Evolutionary conservation across 2,113 vertebrate species (phyloP).

Genomic region (Ranitomeya imitator): DNA sequence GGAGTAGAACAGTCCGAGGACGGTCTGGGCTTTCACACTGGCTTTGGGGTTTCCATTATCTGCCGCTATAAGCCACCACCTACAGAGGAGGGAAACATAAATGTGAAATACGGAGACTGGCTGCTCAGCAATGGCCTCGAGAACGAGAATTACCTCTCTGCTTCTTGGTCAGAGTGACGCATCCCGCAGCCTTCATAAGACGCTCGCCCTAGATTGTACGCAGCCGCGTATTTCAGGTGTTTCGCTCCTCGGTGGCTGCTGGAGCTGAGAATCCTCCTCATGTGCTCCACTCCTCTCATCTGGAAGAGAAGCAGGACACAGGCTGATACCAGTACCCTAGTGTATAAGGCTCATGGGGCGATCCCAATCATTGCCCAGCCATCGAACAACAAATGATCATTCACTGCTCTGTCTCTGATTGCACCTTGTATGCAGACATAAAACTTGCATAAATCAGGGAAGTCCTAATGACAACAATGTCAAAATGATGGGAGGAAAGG

Average conservation of each 20-base stretch:
- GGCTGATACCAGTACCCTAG: not conserved
- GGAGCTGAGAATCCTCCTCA: conserved; percentile 74
- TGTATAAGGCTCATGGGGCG: not conserved
- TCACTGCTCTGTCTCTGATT: too few relatives aligned
- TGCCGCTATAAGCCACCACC: conserved; percentile 77
- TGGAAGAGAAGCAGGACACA: conserved; percentile 55
- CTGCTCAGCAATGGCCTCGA: not conserved
- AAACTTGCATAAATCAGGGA: too few relatives aligned
- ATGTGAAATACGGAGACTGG: not conserved
- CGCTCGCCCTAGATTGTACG: conserved; percentile 79
- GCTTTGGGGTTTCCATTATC: conserved; percentile 78
- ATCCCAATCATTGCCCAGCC: too few relatives aligned
- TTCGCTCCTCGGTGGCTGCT: conserved; percentile 66
- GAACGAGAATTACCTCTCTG: conserved; percentile 73
- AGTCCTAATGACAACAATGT: too few relatives aligned
- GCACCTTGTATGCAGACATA: too few relatives aligned
- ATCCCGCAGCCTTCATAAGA: conserved; percentile 78
- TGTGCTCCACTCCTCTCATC: conserved; percentile 75
- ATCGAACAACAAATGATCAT: too few relatives aligned
- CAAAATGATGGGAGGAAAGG: too few relatives aligned
- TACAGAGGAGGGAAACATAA: conserved; percentile 46
- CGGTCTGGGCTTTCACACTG: conserved; percentile 77
- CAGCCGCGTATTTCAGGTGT: conserved; percentile 75
- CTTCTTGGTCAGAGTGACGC: conserved; percentile 68
- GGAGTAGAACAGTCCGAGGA: conserved; percentile 79